Base-by-base conservation (phyloP, 53 echinoderm and acorn worm species). In the Luidia sarsii region DNA sequence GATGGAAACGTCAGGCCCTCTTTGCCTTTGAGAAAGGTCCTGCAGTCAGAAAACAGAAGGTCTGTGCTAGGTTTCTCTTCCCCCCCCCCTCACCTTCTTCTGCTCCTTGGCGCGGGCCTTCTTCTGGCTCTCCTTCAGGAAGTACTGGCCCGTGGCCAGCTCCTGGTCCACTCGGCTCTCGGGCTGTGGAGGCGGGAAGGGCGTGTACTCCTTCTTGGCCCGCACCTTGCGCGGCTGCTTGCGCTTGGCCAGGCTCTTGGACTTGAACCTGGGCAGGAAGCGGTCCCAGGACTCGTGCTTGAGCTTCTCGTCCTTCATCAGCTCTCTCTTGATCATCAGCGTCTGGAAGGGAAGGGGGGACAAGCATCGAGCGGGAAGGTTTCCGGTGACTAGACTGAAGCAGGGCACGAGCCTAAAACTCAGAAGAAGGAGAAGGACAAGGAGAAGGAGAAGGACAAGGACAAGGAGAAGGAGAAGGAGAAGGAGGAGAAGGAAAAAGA, bases 261-360 rank as follows among this genome's bases (percentile, higher is more conserved):
- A 89, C 57, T 86, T 90, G 66, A 95, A 95, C 65, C 92, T 87
- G 0, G 96, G 96, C 9, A 95, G 83, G 70, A 95, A 95, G 28
- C 96, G 85, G 52, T 95, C 96, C 96, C 96, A 95, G 7, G 96
- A 95, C 86, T 93, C 95, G 61, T 79, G 86, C 45, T 82, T 81
- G 31, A 95, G 81, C 68, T 95, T 95, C 18, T 92, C 92, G 30
- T 95, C 92, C 63, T 95, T 95, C 92, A 92, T 90, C 65, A 95
- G 88, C 68, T 95, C 96, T 48, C 92, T 85, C 67, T 95, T 95
- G 36, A 95, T 87, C 96, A 95, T 95, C 86, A 95, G 67, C 19
- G 90, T 90, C 96, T 95, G 67, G 8, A n/a, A 46, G 41, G 6
- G 14, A 20, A 67, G 8, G 65, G 19, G 24, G n/a, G n/a, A n/a